Percentiles rank a stretch among this genome's conserved stretches.
These are phyloP conservation scores for Lacerta viridis DNA, from an alignment of 2,797 vertebrate genomes.

Conservation along the genomic window DNA sequence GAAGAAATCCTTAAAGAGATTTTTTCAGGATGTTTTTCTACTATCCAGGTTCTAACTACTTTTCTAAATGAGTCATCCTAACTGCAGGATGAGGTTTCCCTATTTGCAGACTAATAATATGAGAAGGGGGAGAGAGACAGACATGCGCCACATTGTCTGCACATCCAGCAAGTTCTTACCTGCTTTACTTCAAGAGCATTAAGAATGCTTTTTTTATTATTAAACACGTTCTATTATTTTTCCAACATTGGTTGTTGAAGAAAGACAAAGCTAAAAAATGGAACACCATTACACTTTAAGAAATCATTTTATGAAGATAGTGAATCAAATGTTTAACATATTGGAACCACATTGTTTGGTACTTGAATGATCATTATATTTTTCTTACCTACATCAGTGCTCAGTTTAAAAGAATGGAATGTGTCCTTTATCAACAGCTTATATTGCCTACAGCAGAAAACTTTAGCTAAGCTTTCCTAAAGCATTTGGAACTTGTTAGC, in stretches of 20 bases:
- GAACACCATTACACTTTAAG: conserved; percentile 33
- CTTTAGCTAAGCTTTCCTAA: conserved; percentile 41
- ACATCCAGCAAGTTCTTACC: conserved; percentile 60
- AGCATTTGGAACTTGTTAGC: conserved; percentile 55
- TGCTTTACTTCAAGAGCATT: conserved; percentile 59
- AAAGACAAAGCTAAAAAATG: conserved; percentile 46
- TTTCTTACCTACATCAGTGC: conserved; percentile 51
- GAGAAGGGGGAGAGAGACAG: conserved; percentile 52
- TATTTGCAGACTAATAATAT: conserved; percentile 69
- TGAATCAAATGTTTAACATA: conserved; percentile 30
- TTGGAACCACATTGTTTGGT: conserved; percentile 44
- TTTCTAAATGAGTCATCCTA: conserved; percentile 75
- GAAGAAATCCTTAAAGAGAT: conserved; percentile 61
- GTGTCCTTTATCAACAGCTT: conserved; percentile 49
- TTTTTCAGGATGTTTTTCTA: conserved; percentile 72
- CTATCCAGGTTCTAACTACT: conserved; percentile 68
- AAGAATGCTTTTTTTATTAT: conserved; percentile 52
- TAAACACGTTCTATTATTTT: conserved; percentile 40
- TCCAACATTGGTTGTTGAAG: conserved; percentile 41
- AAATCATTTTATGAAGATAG: conserved; percentile 48
- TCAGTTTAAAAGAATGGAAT: conserved; percentile 58
- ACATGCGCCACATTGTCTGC: conserved; percentile 70
- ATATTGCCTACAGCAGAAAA: conserved; percentile 48
- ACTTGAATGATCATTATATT: conserved; percentile 30
- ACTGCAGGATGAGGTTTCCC: conserved; percentile 69